Conservation (phyloP, 64 coral and sea anemone species). For the Acropora yongei region DNA sequence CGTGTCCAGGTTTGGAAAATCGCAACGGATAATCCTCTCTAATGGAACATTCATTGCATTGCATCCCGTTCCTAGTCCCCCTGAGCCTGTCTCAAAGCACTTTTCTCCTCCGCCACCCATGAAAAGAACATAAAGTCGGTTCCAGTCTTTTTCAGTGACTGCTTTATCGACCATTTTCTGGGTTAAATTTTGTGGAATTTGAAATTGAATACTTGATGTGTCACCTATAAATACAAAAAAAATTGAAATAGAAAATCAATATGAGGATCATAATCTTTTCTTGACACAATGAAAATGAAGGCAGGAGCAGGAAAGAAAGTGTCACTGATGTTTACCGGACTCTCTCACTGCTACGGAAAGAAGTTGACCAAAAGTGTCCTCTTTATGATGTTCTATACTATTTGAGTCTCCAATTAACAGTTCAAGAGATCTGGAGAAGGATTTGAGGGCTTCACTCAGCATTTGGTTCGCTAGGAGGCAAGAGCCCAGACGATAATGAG, state of each 20-base stretch:
- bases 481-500: constrained; percentile 15
- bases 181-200: constrained; percentile 8
- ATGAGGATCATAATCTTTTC: too few species aligned
- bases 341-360: neutral
- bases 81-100: neutral
- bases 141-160: constrained; percentile 35
- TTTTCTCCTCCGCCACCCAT: constrained; percentile 13
- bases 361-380: constrained; percentile 26
- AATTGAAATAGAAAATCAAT: neutral
- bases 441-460: neutral
- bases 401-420: neutral
- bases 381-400: neutral
- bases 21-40: neutral
- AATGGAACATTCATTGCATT: constrained; percentile 41
- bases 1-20: neutral
- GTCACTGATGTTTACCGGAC: neutral
- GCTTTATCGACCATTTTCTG: constrained; percentile 17
- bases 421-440: constrained; percentile 4
- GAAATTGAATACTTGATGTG: constrained; percentile 16
- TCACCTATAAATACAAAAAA: constrained; percentile 7
- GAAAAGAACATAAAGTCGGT: constrained; percentile 49
- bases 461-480: neutral
- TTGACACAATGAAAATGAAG: too few species aligned
- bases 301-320: neutral
- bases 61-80: constrained; percentile 47